Base-by-base conservation (phyloP, 2,888 invertebrate genomes). In the Allacma fusca region DNA sequence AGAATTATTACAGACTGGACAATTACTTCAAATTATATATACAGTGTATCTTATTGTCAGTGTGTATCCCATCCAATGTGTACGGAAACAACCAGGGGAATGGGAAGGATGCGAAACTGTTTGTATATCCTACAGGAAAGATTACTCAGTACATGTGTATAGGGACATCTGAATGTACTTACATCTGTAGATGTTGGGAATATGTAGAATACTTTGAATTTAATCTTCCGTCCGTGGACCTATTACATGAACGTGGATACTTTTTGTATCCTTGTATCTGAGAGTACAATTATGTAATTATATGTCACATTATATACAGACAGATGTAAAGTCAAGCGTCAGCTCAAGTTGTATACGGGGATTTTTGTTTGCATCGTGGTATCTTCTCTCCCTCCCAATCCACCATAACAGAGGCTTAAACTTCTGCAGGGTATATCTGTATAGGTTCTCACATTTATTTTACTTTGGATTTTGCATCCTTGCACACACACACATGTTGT, bases 1-100 rank as follows among this genome's bases (percentile, higher is more conserved):
- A 62, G 40, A 73, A 62, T 50, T n/a, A n/a, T n/a, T 62, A 34
- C 40, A 73, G 40, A 73, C 23, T 62, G 34, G 73, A 73, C 73
- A 73, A 73, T 73, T 73, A 73, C 73, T 62, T 57, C 29, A 50
- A 50, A 50, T 50, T 50, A n/a, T 50, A 50, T n/a, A 50, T 9
- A 34, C 9, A 34, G 4, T 34, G 9, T 9, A 34, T 34, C 34
- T 4, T 34, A 34, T 34, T 34, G 34, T 62, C 1, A 57, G 13
- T 57, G 7, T 24, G 23, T 24, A 62, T 21, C 21, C 62, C 21
- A 21, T 2, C 7, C 57, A 57, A 16, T 16, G 23, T 21, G 2
- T 19, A 21, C 44, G 44, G 9, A 9, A 44, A 44, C 44, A 19
- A 57, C 23, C 4, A 21, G 57, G 5, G 4, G 57, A 21, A 57